Base-by-base conservation (phyloP, 1,140 invertebrate genomes). In the Bombyx mandarina region DNA sequence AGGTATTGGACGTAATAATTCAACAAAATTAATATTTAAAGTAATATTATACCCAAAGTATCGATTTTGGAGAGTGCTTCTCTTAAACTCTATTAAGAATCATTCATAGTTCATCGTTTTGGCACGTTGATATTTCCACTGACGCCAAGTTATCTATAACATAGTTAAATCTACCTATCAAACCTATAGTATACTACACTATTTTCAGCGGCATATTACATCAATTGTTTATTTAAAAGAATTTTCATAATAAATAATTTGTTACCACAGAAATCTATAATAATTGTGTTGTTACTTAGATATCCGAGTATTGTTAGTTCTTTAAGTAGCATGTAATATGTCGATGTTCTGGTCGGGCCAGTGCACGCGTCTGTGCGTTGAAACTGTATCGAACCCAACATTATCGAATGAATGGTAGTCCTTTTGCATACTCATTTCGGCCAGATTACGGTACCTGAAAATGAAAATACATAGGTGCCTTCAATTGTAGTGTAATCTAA, bases 381-480 rank as follows among this genome's bases (percentile, higher is more conserved):
- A 80, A 6, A 77, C 65, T 0, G 75, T 77, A 43, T 89, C 87
- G 57, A 89, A 89, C 26, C 86, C 87, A 0, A 86, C 72, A 67
- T 88, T 88, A 68, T 88, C 87, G 62, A 88, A 88, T n/a, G 87
- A 83, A 9, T 88, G 82, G 61, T 89, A 89, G 48, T 88, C 83
- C 52, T 89, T 89, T 62, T 88, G 85, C 71, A 84, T 75, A 26
- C 67, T 84, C 73, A 82, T 73, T 54, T 89, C 87, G 0, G 85
- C 87, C 44, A 89, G 66, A 53, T 81, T 88, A 46, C 87, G 75
- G 46, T 88, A 89, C 57, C 87, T 89, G 65, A 42, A 48, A 56
- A 45, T 8, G 8, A 42, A 10, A 53, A 22, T 2, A 10, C 8
- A 8, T 22, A n/a, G 49, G 49, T 51, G 22, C 18, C 22, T 51